Conservation (phyloP, 2,113 vertebrate genomes). For the Ceratotherium simum region DNA sequence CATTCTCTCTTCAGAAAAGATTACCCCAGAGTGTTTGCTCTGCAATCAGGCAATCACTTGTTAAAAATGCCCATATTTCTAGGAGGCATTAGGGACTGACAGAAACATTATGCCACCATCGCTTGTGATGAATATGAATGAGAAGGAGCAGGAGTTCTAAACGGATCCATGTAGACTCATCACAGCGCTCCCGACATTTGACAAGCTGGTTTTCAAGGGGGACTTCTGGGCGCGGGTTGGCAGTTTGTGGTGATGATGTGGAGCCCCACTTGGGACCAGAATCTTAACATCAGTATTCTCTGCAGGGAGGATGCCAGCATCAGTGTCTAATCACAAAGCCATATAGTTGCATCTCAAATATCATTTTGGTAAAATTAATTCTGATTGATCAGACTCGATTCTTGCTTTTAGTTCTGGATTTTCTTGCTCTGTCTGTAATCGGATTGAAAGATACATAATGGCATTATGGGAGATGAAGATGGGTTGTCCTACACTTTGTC, state of each 20-base stretch:
- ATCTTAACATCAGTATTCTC: constrained; percentile 12
- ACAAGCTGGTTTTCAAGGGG: background rate
- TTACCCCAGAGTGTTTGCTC: constrained; percentile 20
- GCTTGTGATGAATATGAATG: background rate
- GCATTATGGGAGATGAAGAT: background rate
- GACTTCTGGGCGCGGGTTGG: background rate
- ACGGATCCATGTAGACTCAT: background rate
- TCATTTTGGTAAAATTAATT: background rate
- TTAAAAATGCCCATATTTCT: background rate
- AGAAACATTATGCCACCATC: background rate
- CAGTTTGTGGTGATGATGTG: rapidly evolving
- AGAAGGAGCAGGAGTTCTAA: background rate
- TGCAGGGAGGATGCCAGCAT: background rate
- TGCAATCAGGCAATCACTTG: constrained; percentile 38
- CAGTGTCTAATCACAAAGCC: background rate
- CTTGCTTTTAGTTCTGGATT: background rate
- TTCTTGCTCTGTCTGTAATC: background rate
- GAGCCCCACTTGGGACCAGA: background rate
- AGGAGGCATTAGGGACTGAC: background rate
- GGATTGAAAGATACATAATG: background rate
- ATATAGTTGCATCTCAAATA: background rate
- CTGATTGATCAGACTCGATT: background rate
- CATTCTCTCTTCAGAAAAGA: background rate
- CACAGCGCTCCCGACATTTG: background rate
- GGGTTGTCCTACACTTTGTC: background rate